Percentiles rank a stretch among this genome's conserved stretches.
Conservation (phyloP, 2,113 vertebrate species). For the Pteronura brasiliensis region DNA sequence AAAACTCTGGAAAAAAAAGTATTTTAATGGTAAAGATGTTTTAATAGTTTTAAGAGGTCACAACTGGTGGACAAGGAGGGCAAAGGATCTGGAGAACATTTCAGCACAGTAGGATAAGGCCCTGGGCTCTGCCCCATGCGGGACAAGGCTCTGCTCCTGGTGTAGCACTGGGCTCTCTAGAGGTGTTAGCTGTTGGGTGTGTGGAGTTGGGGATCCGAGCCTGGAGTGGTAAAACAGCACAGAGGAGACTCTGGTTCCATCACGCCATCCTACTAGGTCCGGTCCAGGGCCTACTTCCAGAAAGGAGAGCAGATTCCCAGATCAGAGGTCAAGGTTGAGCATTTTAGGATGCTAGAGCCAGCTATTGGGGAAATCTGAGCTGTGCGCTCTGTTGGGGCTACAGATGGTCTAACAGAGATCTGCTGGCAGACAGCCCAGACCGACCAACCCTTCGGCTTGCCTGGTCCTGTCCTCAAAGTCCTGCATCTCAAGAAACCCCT, state of each 20-base stretch:
- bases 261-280: too few relatives aligned
- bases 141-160: neutral
- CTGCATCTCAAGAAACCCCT: neutral
- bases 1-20: neutral
- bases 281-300: neutral
- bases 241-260: neutral
- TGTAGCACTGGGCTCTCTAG: neutral
- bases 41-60: neutral
- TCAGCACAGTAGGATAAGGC: neutral
- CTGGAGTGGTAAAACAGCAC: neutral
- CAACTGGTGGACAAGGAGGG: neutral
- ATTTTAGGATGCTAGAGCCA: neutral
- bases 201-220: neutral
- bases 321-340: neutral
- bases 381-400: neutral
- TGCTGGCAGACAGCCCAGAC: neutral
- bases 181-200: neutral
- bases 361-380: neutral
- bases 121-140: accelerated
- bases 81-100: neutral
- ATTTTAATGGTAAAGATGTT: neutral
- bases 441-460: neutral
- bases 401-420: neutral
- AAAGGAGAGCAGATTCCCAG: neutral
- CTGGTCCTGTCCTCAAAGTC: neutral